Evolutionary conservation across 2,797 vertebrate species (phyloP).

Genomic region (Mus minutoides): DNA sequence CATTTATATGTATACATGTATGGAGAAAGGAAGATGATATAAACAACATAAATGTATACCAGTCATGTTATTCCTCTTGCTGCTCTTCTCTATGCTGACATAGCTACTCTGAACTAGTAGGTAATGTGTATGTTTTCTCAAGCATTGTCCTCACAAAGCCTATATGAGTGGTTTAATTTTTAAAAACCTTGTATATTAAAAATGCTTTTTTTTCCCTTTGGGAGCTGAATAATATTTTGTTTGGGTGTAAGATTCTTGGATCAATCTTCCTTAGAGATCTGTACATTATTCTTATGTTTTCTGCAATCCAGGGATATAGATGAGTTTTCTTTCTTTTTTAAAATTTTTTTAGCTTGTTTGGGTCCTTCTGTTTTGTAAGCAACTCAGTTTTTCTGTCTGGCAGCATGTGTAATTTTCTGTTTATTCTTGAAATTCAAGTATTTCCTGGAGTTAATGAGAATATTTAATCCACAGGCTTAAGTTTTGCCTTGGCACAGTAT

Average conservation of each 20-base stretch:
- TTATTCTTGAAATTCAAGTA: slow-evolving; percentile 74
- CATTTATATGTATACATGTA: not conserved
- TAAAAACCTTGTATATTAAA: slow-evolving; percentile 41
- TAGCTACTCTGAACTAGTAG: not conserved
- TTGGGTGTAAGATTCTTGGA: slow-evolving; percentile 49
- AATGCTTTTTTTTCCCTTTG: slow-evolving; percentile 58
- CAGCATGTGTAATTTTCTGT: slow-evolving; percentile 67
- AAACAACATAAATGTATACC: not conserved
- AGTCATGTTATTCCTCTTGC: not conserved
- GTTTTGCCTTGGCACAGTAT: slow-evolving; percentile 45
- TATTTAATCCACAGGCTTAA: slow-evolving; percentile 63
- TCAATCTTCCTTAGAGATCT: slow-evolving; percentile 55
- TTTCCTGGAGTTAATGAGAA: slow-evolving; percentile 74
- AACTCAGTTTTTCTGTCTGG: slow-evolving; percentile 61
- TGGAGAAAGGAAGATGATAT: not conserved
- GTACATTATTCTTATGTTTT: slow-evolving; percentile 53
- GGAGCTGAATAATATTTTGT: slow-evolving; percentile 69
- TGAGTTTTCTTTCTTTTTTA: slow-evolving; percentile 59
- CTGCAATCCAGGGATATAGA: slow-evolving; percentile 49
- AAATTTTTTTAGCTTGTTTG: slow-evolving; percentile 34
- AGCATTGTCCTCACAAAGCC: slow-evolving; percentile 38
- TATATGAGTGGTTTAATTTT: slow-evolving; percentile 34
- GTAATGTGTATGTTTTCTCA: slow-evolving; percentile 43
- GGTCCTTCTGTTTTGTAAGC: slow-evolving; percentile 40
- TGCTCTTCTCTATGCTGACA: not conserved